Base-by-base conservation (phyloP, 2,888 invertebrate genomes). In the Sinelater perroti region DNA sequence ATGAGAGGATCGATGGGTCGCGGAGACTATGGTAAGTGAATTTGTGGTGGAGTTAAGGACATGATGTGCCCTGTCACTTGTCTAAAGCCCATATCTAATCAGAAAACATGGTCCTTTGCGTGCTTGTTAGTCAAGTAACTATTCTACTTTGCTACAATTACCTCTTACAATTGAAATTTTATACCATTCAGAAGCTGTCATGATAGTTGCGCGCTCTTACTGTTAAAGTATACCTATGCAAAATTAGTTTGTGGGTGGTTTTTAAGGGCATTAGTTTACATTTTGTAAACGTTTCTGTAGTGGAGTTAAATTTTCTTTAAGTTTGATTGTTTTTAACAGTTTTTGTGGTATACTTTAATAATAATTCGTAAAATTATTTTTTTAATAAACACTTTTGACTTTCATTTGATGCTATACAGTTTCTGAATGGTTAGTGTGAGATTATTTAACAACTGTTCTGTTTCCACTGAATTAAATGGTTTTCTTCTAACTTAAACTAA, bases 1-100 rank as follows among this genome's bases (percentile, higher is more conserved):
- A 82, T 85, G 79, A 80, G 89, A 78, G 83, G 87, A 74, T 86
- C 88, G 61, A 87, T 92, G 85, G 89, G 92, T 66, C 85, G 91
- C 72, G 91, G 92, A 69, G 93, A 94, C 79, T 94, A 93, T 83
- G 93, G 94, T 93, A 87, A 90, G 93, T 89, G 71, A 60, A n/a
- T 5, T 8, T 14, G 10, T 33, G 35, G 31, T 36, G 10, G 21
- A 18, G 20, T 36, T 51, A 21, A 38, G 52, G 28, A 30, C 1
- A 40, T 14, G 33, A 21, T 52, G 57, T 46, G 38, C 20, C 46
- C 24, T 56, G 18, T 55, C 16, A 35, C 28, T 56, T 56, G 35
- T 36, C 38, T 50, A 35, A 33, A 30, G 11, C 35, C 56, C 24
- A n/a, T n/a, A n/a, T 36, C 20, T 59, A 49, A 59, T 54, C 46